Evolutionary conservation across 1,140 invertebrate genomes (phyloP), one percentile per base, ranked within the genome.

Genomic region (Zaprionus nigranus): DNA sequence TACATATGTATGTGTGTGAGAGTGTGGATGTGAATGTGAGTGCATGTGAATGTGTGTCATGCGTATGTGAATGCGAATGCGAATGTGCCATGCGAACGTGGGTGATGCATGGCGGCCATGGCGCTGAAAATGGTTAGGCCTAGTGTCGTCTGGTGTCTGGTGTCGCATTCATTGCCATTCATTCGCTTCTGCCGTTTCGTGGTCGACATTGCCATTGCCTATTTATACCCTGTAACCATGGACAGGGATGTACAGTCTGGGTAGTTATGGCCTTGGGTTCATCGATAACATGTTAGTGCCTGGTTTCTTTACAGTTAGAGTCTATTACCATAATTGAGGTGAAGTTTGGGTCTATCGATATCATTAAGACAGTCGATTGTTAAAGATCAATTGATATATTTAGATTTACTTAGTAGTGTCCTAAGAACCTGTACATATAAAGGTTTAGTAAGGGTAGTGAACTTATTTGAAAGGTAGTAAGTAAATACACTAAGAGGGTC

Each of bases 141-240:
- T 80, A 65, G 78, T 69, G 72, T 51, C 20, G 46, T 51, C 17
- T 24, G 46, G 46, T 51, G 46, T 84, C 82, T 84, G 75, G 83
- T 87, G 84, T 88, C 85, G 85, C 84, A 88, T 88, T 88, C 84
- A 88, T 90, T 84, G 78, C 84, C 78, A 90, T 84, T 88, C 85
- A 83, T 88, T 81, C 84, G 85, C 64, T 81, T 71, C 75, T 85
- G 79, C 79, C 75, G 82, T 81, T 75, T 88, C 78, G 83, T 87
- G 84, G 84, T 75, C 74, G 66, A 61, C 62, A 56, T 75, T 57
- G 73, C 60, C 59, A 63, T 72, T 66, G 57, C 61, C 60, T 69
- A 58, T 38, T 77, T 49, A 43, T 66, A 58, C 64, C 64, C 54
- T 58, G 54, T 58, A 36, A 49, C 9, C 34, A 28, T 30, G 3